A percentile compares a stretch with the other conserved stretches of the same genome.
Conservation (phyloP, 2,888 invertebrate species). For the Phanerotoma sp. region DNA sequence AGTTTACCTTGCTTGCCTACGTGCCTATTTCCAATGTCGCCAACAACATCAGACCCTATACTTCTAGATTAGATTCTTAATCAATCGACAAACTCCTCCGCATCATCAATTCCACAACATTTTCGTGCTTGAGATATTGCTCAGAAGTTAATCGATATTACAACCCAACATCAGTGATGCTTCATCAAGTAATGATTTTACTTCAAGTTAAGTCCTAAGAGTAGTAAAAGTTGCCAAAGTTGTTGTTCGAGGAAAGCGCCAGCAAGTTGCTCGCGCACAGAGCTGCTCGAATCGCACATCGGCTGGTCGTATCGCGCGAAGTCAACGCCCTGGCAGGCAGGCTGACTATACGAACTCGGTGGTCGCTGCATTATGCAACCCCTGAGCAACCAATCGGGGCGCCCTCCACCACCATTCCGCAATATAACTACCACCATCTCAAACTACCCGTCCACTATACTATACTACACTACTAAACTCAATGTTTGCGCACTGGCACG, state of each 20-base stretch:
- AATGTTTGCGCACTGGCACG: slow-evolving; percentile 7
- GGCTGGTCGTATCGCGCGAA: slow-evolving; percentile 40
- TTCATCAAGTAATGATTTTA: not conserved
- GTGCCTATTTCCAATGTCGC: slow-evolving; percentile 18
- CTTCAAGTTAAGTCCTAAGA: no score
- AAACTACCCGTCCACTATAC: slow-evolving; percentile 3
- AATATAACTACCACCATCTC: slow-evolving; percentile 15
- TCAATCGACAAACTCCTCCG: not conserved
- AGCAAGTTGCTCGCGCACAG: slow-evolving; percentile 21
- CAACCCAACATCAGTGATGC: not conserved
- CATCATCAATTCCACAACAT: not conserved
- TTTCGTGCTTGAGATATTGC: not conserved
- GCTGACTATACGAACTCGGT: slow-evolving; percentile 34
- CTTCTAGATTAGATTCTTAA: slow-evolving; percentile 2
- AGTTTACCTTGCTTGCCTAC: slow-evolving; percentile 39
- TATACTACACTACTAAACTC: not conserved
- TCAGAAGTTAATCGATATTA: no score
- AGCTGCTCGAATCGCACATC: slow-evolving; percentile 33
- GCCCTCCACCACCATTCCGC: slow-evolving; percentile 35
- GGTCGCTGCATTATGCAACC: slow-evolving; percentile 52
- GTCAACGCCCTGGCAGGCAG: slow-evolving; percentile 53
- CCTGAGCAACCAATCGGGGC: slow-evolving; percentile 43
- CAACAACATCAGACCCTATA: slow-evolving; percentile 5
- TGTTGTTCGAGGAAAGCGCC: slow-evolving; percentile 17
- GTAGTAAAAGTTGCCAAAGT: slow-evolving; percentile 13